Base-by-base conservation (phyloP, 2,888 invertebrate genomes). In the Watsonalla binaria region DNA sequence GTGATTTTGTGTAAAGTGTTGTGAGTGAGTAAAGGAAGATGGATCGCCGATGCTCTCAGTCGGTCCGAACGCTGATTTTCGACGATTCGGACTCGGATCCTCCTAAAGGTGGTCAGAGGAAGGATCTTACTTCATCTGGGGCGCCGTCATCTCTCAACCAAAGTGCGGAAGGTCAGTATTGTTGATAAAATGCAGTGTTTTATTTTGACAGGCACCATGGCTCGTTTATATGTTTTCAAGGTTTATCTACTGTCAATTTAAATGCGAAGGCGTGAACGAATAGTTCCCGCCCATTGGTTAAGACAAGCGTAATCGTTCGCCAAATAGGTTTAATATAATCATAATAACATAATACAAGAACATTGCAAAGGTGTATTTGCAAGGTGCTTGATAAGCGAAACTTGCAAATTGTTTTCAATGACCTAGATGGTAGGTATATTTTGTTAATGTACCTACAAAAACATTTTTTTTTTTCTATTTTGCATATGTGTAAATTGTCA, bases 1-100 rank as follows among this genome's bases (percentile, higher is more conserved):
- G 80, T 86, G 82, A 73, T 74, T 74, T 82, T 80, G 77, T 84
- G 84, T 80, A 72, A 74, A 76, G 80, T 83, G 81, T 77, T 74
- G 82, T 86, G 84, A 82, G 79, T 78, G 49, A 37, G 79, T 77
- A 75, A 82, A 72, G 72, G 76, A 82, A 72, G 72, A 90, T 90
- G 90, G 90, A 90, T 78, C 92, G 93, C 59, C 92, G 93, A 75
- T 92, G 93, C 70, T 92, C 92, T 55, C 93, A 95, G 84, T 95
- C 95, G 60, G 95, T 95, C 53, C 92, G 95, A 80, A 95, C 95
- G 66, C 92, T 96, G 70, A 92, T 94, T 69, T 96, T 95, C 78
- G 95, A 95, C 81, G 95, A 95, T 84, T 92, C 93, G 52, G 93
- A 94, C 75, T 88, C 92, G 55, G 93, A 93, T 68, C 78, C 72